phyloP scores from a whole-genome alignment of 37 sponge, comb jelly and placozoan species.

The Cladorhizidae sp. region DNA sequence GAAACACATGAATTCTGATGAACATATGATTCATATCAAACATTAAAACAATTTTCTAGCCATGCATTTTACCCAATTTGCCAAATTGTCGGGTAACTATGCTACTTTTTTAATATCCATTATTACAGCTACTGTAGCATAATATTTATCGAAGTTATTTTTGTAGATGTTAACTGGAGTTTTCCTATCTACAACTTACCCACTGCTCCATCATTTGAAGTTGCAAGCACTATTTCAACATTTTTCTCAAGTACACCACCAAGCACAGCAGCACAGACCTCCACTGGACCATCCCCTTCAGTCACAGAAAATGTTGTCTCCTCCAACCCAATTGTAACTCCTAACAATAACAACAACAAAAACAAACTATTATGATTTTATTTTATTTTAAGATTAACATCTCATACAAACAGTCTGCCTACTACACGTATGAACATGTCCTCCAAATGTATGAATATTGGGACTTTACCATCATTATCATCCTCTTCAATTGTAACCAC shows the following conservation, averaged over 20 bases:
- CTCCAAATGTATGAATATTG: neutral
- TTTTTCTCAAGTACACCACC: constrained; percentile 2
- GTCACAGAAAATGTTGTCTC: neutral
- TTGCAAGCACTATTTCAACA: neutral
- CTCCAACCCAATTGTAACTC: constrained; percentile 3
- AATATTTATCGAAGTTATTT: too few species aligned
- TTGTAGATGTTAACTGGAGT: too few species aligned
- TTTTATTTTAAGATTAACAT: neutral
- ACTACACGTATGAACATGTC: neutral
- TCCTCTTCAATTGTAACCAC: constrained; percentile 36
- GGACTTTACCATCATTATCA: constrained; percentile 19
- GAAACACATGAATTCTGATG: too few species aligned
- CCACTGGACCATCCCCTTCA: neutral
- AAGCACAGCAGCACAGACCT: constrained; percentile 11
- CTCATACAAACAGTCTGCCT: neutral
- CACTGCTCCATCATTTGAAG: neutral
- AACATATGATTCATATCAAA: too few species aligned
- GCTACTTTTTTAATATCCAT: too few species aligned
- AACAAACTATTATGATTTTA: neutral
- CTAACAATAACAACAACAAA: constrained; percentile 7
- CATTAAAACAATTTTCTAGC: too few species aligned
- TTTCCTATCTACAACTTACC: neutral
- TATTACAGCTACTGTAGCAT: too few species aligned
- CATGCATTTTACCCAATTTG: too few species aligned
- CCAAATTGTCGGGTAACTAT: too few species aligned